Evolutionary conservation across 2,113 vertebrate species (phyloP), one percentile per base, ranked within the genome.

Genomic region (Heterochromis multidens): DNA sequence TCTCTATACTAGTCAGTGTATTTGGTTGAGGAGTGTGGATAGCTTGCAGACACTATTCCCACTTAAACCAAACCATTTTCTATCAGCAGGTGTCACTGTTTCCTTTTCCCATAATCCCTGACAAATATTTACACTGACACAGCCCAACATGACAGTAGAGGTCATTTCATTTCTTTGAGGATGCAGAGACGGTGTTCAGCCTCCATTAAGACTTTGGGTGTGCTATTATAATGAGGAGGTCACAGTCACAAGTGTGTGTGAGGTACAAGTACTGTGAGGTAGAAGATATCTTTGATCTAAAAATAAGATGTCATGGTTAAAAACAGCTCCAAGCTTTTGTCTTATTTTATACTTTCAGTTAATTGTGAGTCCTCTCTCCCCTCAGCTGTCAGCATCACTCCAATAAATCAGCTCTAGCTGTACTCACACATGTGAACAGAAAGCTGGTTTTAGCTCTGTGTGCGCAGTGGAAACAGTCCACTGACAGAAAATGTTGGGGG

Each of bases 101-200:
- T 87, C 78, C 23, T 27, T 23, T 61, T 33, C 35, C 46, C n/a
- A 19, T 60, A 80, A 13, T 27, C n/a, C 21, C 29, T 61, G 14
- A 81, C n/a, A 21, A 77, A 82, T 35, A 54, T 84, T 82, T 79
- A 81, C 90, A 31, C 40, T 12, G 21, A 52, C 79, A 21, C 84
- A 79, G 86, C 59, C 23, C 8, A 21, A 61, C 79, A 43, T 90
- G 89, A 91, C 93, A 94, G 90, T 70, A 93, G 93, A 95, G 95
- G 94, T 95, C 88, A 94, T 89, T 84, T 83, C n/a, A 19, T 88
- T 83, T 82, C 83, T 91, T 86, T 86, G 80, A 92, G 90, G 87
- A 84, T 76, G 29, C 72, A 82, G 63, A 83, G 72, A 82, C 56
- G 2, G 54, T 10, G 77, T 76, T 29, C 4, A 8, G 82, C 35